A percentile compares a stretch with the other conserved stretches of the same genome.
Evolutionary conservation across 2,113 vertebrate genomes (phyloP).

Genomic region (Austrofundulus limnaeus): DNA sequence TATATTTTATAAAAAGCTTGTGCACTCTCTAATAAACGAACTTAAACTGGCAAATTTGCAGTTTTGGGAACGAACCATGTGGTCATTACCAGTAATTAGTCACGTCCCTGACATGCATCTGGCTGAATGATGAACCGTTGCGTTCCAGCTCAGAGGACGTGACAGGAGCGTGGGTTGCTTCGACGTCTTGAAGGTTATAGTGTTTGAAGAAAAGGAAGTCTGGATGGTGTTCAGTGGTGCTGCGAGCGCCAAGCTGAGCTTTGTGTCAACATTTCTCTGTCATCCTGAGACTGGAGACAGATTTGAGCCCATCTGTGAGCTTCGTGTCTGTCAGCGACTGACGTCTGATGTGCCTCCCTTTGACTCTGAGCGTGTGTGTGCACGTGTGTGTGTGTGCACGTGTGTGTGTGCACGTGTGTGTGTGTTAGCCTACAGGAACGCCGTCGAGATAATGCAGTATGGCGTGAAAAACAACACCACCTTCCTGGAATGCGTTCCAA

Average conservation of each 20-base stretch:
- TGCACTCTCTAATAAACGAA: no score
- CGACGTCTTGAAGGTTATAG: slow-evolving; percentile 4
- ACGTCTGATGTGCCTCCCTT: slow-evolving; percentile 33
- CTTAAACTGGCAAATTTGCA: no score
- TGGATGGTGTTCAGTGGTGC: slow-evolving; percentile 12
- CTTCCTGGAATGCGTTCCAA: slow-evolving; percentile 93
- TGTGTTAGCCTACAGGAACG: slow-evolving; percentile 89
- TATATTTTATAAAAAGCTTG: no score
- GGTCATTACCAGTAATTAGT: slow-evolving; percentile 64
- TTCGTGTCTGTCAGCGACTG: slow-evolving; percentile 51
- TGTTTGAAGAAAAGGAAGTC: slow-evolving; percentile 14
- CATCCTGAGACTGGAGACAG: slow-evolving; percentile 38
- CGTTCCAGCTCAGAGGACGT: slow-evolving; percentile 17
- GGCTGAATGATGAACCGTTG: slow-evolving; percentile 48
- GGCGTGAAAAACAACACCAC: slow-evolving; percentile 97
- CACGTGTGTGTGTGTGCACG: slow-evolving; percentile 20
- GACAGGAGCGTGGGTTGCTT: slow-evolving; percentile 2
- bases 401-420: no score
- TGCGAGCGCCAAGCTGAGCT: slow-evolving; percentile 41
- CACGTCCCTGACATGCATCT: slow-evolving; percentile 42
- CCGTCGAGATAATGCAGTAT: slow-evolving; percentile 92
- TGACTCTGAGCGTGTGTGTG: slow-evolving; percentile 32
- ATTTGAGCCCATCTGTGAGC: slow-evolving; percentile 60
- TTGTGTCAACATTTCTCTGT: slow-evolving; percentile 49
- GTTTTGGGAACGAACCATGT: slow-evolving; percentile 50